Percentiles rank a stretch among this genome's conserved stretches.
Conservation (phyloP, 1,140 invertebrate species). For the Parapsyche elsis region DNA sequence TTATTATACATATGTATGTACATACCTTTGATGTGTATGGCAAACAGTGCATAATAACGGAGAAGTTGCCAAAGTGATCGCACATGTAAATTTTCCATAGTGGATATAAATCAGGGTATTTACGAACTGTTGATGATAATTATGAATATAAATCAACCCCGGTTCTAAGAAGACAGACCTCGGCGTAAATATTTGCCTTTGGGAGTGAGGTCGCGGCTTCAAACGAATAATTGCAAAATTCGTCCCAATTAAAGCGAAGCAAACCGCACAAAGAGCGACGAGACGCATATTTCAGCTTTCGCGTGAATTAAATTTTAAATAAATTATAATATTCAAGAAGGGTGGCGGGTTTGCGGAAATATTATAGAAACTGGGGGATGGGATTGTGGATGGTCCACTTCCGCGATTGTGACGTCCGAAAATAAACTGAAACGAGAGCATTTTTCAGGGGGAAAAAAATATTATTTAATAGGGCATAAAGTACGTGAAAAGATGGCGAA, state of each 20-base stretch:
- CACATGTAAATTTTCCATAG: too few relatives aligned
- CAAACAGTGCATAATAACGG: too few relatives aligned
- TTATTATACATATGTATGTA: too few relatives aligned
- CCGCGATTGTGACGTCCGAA: neutral
- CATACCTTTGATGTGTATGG: too few relatives aligned
- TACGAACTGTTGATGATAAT: too few relatives aligned
- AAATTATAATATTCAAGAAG: neutral
- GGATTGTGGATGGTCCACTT: neutral
- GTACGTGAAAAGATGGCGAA: slow-evolving; percentile 6
- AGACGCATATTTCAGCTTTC: neutral
- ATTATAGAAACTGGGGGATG: neutral
- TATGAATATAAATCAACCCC: too few relatives aligned
- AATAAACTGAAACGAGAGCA: neutral
- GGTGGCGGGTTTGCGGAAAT: neutral
- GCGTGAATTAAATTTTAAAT: neutral
- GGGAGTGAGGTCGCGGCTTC: neutral
- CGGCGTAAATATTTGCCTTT: neutral
- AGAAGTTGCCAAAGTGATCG: too few relatives aligned
- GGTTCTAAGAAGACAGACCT: neutral
- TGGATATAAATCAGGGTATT: too few relatives aligned
- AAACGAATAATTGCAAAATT: neutral
- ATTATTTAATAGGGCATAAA: slow-evolving; percentile 18
- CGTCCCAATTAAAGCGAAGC: neutral
- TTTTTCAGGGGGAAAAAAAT: neutral
- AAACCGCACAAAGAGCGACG: neutral